These are phyloP conservation scores for Lagopus leucura DNA, from an alignment of 2,113 vertebrate species.

Conservation along the genomic window DNA sequence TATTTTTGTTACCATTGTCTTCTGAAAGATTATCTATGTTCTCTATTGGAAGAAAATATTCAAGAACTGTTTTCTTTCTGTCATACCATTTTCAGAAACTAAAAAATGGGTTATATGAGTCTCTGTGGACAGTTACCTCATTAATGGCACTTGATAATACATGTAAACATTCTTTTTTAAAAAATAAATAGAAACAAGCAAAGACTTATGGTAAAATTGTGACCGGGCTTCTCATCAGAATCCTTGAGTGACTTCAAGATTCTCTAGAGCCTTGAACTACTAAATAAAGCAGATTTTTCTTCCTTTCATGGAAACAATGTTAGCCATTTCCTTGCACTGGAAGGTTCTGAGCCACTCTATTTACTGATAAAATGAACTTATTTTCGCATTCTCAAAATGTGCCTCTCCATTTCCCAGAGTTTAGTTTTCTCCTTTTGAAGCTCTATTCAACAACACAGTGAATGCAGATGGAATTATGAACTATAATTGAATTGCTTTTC, in stretches of 20 bases:
- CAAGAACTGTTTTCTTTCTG: not conserved
- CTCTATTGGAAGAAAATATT: not conserved
- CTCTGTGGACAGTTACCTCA: slow-evolving; percentile 21
- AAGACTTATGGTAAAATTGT: not conserved
- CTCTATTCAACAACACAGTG: not conserved
- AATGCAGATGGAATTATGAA: not conserved
- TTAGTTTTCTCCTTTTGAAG: not conserved
- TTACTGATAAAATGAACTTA: not conserved
- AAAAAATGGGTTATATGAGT: not conserved
- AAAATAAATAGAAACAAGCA: not conserved
- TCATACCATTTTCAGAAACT: not conserved
- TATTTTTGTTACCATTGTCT: not conserved
- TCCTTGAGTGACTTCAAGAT: not conserved
- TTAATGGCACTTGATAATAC: not conserved
- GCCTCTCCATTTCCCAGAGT: not conserved
- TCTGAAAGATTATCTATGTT: not conserved
- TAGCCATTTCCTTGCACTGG: not conserved
- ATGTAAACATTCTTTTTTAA: not conserved
- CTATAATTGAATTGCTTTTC: not conserved
- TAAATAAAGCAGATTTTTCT: not conserved
- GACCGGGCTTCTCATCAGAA: not conserved
- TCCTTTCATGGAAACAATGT: not conserved
- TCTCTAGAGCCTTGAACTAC: not conserved
- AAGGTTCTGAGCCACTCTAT: not conserved
- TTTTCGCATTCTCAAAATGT: not conserved